Base-by-base conservation (phyloP, 2,797 vertebrate species). In the Peromyscus aztecus region DNA sequence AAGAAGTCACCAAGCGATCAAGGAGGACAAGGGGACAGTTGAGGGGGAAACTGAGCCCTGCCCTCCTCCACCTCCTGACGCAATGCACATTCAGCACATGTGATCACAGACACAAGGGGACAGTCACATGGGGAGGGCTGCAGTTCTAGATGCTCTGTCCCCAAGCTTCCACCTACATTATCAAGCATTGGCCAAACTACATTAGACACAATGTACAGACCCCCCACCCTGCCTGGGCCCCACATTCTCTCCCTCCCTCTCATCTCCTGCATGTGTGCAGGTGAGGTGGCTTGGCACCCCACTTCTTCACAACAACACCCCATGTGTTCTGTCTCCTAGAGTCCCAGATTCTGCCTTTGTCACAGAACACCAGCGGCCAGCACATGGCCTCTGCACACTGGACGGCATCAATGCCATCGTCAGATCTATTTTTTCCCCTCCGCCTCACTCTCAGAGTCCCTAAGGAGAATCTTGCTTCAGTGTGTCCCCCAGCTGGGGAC, bases 391-490 rank as follows among this genome's bases (percentile, higher is more conserved):
- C 89, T 55, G 49, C 94, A 94, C 95, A 96, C 97, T n/a, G 93
- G 94, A 95, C 97, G 82, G 80, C 10, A 10, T 27, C 59, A 34
- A 3, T 3, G 2, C 12, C 93, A 59, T 67, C 97, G 77, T 94
- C 97, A 97, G 95, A 96, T 92, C 14, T 98, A 95, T 96, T 97
- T 98, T 83, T 97, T 97, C 97, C 96, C 96, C 95, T 97, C 94
- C n/a, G 96, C 67, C 97, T 95, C 94, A 95, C 92, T 89, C 94
- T 88, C 80, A 16, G 96, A 98, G 97, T 97, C 98, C 98, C 90
- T 94, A 97, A 97, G 89, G 97, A 87, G 37, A 61, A 61, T 31
- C 95, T 46, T 57, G 94, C 97, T 98, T 89, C 85, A 90, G 92
- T 84, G 93, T 87, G 11, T 63, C 92, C 95, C 96, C 52, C 34